Evolutionary conservation across 2,797 vertebrate species (phyloP), one percentile per base, ranked within the genome.

Genomic region (Coccyzus lansbergi): DNA sequence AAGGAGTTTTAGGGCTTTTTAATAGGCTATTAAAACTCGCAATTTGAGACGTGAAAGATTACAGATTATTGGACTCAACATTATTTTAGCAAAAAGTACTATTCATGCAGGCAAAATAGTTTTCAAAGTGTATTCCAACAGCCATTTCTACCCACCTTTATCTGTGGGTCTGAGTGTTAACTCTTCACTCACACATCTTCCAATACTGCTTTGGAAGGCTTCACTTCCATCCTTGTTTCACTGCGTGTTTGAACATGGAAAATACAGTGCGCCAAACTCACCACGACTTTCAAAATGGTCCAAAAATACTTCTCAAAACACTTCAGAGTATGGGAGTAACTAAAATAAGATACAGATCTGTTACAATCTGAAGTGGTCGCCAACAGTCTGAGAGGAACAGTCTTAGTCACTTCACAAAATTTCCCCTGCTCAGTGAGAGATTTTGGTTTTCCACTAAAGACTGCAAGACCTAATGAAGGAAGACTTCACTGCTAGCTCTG

Each of bases 131-230:
- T 31, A 20, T 78, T 42, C 58, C 55, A 75, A 18, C 53, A 90
- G 82, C 44, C 24, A 1, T 60, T 82, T 44, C 78, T 85, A 33
- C 56, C 48, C 28, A 46, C 29, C 1, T 1, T 78, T 62, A 28
- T 59, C 79, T 40, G 34, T 5, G 48, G 46, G 80, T 72, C 86
- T 76, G 9, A 1, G 0, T 40, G 46, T 58, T 62, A 55, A 52
- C 69, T 69, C 78, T 84, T 88, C 48, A 65, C 34, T 84, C 34
- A 40, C 4, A 52, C 22, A 17, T 86, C 65, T 90, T 36, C 55
- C 72, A 85, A 70, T 90, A 92, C 12, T 44, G 65, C 67, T 95
- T 81, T 92, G 91, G 28, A 92, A 75, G 64, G 9, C 70, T 20
- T 59, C 53, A 53, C 24, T 34, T 79, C 48, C 19, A 42, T n/a